Evolutionary conservation across 2,888 invertebrate species (phyloP), one percentile per base, ranked within the genome.

Genomic region (Dasysyrphus albostriatus): DNA sequence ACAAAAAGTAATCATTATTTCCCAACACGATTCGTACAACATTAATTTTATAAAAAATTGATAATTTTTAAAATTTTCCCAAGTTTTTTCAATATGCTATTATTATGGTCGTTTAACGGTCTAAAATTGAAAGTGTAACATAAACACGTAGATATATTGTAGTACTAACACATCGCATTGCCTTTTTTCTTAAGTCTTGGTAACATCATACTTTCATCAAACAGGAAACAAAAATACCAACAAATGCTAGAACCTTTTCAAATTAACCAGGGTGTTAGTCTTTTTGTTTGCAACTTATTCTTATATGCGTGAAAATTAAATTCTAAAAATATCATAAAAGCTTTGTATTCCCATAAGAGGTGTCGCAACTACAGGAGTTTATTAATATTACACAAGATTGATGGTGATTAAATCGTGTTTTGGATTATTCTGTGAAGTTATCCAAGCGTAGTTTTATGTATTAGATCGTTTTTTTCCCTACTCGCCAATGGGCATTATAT

Each of bases 381-480:
- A 42, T 42, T 42, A 61, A 19, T 9, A 44, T 8, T 7, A 14
- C 42, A 44, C n/a, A 63, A 63, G 63, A 63, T 63, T 44, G 63
- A 63, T 63, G 63, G 44, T 63, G 63, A 63, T 63, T 63, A 63
- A 63, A 63, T 44, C n/a, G n/a, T 44, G 63, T 44, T 63, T 44
- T 42, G 19, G 24, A 42, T 61, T 14, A 42, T 24, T 59, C 39
- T 59, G n/a, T n/a, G 14, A 61, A 14, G 14, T 24, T 39, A 24
- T 14, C 14, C 14, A 61, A 12, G 39, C 19, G 39, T 37, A 59
- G 42, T 32, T 5, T 32, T 19, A 24, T 24, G 5, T 24, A 24
- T 10, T 19, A 16, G 16, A 19, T 9, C n/a, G 4, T 58, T 34
- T 58, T 16, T 29, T 24, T 47, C 8, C 47, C 51, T 2, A 9